Evolutionary conservation across 1,140 invertebrate genomes (phyloP), one percentile per base, ranked within the genome.

Genomic region (Phymastichus coffea): DNA sequence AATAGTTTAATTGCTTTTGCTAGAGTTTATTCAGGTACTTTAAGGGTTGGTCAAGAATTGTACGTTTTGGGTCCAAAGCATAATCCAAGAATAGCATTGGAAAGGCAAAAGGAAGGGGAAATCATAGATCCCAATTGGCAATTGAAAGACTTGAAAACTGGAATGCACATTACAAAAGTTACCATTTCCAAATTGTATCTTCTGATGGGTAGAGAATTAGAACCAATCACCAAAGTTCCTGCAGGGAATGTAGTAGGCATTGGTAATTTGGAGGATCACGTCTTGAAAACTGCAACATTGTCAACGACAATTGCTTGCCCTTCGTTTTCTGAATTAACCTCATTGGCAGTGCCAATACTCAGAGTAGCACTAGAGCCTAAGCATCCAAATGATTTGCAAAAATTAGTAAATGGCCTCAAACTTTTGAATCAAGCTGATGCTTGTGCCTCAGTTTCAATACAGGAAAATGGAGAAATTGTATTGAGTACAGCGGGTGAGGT

Each of bases 401-500:
- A 89, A 63, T 75, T 99, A n/a, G 84, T 93, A 0, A 85, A 87
- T 71, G 95, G 87, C 3, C 76, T 97, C 25, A 86, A 87, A 66
- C 74, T 95, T 20, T 77, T 97, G 15, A 94, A 95, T 76, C 93
- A 98, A 78, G 92, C 96, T 1, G 97, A 99, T 80, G 88, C 93
- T 1, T 95, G 94, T 80, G 94, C 97, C 0, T 85, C 94, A 72
- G 91, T 97, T 3, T 80, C 91, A 7, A 81, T 97, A 10, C 93
- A 97, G 80, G 92, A 97, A 70, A 96, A 88, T 8, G 98, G 98
- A 0, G 96, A 99, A 76, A 89, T 97, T 73, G 92, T 99, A 1
- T 81, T 99, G n/a, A 86, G 94, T 3, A 98, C 97, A 0, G 91
- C 96, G 8, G 98, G 98, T 1, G 96, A 99, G 82, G 93, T 99